A percentile compares a stretch with the other conserved stretches of the same genome.
Evolutionary conservation across 2,797 vertebrate species (phyloP).

Genomic region (Sciurus carolinensis): DNA sequence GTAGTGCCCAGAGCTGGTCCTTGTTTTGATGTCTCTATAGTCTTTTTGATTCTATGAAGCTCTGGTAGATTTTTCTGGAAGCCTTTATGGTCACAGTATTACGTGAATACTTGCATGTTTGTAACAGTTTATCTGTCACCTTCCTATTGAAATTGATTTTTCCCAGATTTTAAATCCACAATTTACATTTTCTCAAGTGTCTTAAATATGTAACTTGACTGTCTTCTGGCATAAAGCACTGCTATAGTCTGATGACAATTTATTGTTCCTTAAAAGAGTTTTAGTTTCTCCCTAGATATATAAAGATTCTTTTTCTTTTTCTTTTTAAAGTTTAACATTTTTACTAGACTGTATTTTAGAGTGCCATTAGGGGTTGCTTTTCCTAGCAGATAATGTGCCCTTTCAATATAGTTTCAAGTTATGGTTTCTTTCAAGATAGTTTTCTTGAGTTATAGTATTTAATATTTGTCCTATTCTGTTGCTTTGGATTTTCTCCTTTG

Average conservation of each 20-base stretch:
- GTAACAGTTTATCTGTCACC: not conserved
- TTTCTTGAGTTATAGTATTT: conserved; percentile 1
- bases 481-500: not conserved
- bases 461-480: not conserved
- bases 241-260: not conserved
- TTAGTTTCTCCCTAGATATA: not conserved
- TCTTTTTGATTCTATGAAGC: not conserved
- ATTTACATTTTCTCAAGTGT: not conserved
- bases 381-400: not conserved
- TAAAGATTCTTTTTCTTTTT: not conserved
- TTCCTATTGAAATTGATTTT: not conserved
- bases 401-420: not conserved
- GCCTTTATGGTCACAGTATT: not conserved
- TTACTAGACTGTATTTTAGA: not conserved
- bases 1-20: not conserved
- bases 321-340: not conserved
- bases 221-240: not conserved
- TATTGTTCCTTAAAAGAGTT: not conserved
- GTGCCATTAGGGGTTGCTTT: not conserved
- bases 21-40: not conserved
- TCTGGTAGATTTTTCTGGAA: not conserved
- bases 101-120: not conserved
- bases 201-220: not conserved
- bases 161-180: not conserved
- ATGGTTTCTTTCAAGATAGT: not conserved